phyloP scores from a whole-genome alignment of 2,888 invertebrate species.

The Yponomeuta cagnagella region DNA sequence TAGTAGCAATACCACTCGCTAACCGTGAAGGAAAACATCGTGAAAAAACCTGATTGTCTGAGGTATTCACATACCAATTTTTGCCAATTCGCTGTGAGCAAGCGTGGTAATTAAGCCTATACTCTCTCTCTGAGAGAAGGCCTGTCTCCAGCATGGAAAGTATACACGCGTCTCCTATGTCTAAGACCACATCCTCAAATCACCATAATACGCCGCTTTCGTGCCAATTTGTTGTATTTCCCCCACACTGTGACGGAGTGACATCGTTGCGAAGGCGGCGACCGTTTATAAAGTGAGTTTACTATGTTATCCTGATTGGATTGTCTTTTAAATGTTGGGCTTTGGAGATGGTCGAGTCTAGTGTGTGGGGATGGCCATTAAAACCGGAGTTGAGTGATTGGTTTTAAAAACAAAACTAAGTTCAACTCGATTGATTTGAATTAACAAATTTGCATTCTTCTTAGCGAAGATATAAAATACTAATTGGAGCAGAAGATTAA shows the following conservation, averaged over 20 bases:
- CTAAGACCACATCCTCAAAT: not conserved
- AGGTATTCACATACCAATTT: too few relatives aligned
- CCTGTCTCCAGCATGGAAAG: too few relatives aligned
- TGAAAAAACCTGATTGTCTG: too few relatives aligned
- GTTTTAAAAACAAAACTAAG: too few relatives aligned
- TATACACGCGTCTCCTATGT: not conserved
- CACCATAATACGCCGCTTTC: constrained; percentile 43
- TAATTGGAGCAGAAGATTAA: not conserved
- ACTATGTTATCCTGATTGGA: constrained; percentile 11
- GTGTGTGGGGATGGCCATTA: not conserved
- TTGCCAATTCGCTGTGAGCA: too few relatives aligned
- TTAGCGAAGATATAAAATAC: not conserved
- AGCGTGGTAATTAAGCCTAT: too few relatives aligned
- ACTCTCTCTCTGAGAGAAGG: too few relatives aligned
- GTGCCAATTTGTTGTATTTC: constrained; percentile 66
- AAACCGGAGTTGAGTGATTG: not conserved
- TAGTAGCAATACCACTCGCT: too few relatives aligned
- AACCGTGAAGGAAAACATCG: too few relatives aligned
- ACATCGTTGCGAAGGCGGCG: constrained; percentile 30
- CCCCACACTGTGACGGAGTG: constrained; percentile 55
- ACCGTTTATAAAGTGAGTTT: constrained; percentile 10
- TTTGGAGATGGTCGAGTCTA: not conserved
- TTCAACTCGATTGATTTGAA: not conserved
- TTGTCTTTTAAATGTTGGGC: not conserved
- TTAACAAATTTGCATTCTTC: not conserved